phyloP scores from a whole-genome alignment of 2,888 invertebrate species.

The Sinopyrophorus schimmeli region DNA sequence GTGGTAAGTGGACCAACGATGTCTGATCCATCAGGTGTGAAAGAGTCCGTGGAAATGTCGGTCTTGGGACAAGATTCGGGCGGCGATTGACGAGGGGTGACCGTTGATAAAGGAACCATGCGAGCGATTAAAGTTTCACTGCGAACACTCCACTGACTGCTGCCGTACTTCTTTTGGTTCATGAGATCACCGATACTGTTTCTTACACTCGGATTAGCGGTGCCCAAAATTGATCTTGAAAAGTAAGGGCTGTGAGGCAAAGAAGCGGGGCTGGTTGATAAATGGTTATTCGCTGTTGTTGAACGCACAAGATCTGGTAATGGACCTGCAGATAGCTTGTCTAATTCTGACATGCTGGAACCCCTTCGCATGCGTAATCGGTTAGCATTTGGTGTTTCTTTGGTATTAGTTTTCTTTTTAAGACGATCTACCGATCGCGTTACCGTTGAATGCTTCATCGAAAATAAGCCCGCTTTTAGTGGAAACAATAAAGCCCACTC shows the following conservation, averaged over 20 bases:
- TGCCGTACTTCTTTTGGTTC: conserved; percentile 74
- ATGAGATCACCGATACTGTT: conserved; percentile 79
- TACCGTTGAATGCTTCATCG: conserved; percentile 58
- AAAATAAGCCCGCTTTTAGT: conserved; percentile 60
- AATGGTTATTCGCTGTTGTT: conserved; percentile 54
- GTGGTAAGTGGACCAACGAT: conserved; percentile 65
- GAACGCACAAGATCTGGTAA: conserved; percentile 59
- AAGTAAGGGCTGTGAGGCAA: conserved; percentile 60
- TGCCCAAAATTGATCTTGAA: conserved; percentile 55
- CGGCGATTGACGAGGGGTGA: conserved; percentile 62
- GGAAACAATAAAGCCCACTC: conserved; percentile 64
- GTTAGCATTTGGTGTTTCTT: conserved; percentile 37
- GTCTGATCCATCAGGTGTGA: conserved; percentile 47
- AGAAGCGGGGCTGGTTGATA: conserved; percentile 54
- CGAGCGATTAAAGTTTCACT: conserved; percentile 73
- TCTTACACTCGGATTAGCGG: conserved; percentile 50
- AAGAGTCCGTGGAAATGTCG: conserved; percentile 31
- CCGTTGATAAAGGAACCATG: conserved; percentile 74
- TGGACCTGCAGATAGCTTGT: conserved; percentile 58
- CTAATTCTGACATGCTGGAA: conserved; percentile 73
- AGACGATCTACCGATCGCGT: conserved; percentile 43
- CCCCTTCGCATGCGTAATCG: conserved; percentile 67
- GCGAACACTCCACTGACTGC: conserved; percentile 70
- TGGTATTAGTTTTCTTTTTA: conserved; percentile 41
- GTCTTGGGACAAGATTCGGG: conserved; percentile 40